phyloP scores from a whole-genome alignment of 2,113 vertebrate species.

The Hucho hucho region DNA sequence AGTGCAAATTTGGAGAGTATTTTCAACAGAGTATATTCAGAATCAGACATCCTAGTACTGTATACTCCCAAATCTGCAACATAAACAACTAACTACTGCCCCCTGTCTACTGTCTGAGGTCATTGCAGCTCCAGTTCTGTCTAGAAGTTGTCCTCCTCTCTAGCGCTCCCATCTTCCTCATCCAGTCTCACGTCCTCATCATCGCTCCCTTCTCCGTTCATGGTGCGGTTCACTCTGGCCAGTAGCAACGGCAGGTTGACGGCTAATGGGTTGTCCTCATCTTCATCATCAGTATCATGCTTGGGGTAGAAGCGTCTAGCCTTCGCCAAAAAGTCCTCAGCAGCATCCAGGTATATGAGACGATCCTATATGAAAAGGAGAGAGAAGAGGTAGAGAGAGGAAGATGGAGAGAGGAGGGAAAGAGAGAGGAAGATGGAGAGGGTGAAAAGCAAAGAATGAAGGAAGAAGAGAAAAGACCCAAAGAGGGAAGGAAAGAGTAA shows the following conservation, averaged over 20 bases:
- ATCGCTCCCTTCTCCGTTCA: slow-evolving; percentile 52
- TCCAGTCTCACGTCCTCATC: slow-evolving; percentile 44
- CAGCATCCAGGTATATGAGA: slow-evolving; percentile 78
- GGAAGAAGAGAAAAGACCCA: background rate
- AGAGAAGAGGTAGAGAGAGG: background rate
- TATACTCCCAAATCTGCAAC: slow-evolving; percentile 7
- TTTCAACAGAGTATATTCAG: background rate
- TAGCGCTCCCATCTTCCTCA: background rate
- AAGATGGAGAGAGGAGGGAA: background rate
- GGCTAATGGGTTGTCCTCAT: slow-evolving; percentile 56
- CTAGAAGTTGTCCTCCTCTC: slow-evolving; percentile 35
- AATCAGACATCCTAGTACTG: background rate
- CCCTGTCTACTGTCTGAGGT: slow-evolving; percentile 35
- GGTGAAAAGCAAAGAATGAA: background rate
- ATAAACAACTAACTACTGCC: slow-evolving; percentile 55
- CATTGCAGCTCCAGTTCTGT: slow-evolving; percentile 42
- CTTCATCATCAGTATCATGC: slow-evolving; percentile 62
- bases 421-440: background rate
- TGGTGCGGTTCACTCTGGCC: slow-evolving; percentile 60
- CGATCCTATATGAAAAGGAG: slow-evolving; percentile 68
- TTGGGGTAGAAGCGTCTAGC: slow-evolving; percentile 79
- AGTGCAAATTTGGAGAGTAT: background rate
- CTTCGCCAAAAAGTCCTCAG: slow-evolving; percentile 78
- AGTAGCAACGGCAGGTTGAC: slow-evolving; percentile 73
- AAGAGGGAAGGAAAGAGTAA: background rate